phyloP scores from a whole-genome alignment of 2,113 vertebrate genomes.

The Gobius niger region DNA sequence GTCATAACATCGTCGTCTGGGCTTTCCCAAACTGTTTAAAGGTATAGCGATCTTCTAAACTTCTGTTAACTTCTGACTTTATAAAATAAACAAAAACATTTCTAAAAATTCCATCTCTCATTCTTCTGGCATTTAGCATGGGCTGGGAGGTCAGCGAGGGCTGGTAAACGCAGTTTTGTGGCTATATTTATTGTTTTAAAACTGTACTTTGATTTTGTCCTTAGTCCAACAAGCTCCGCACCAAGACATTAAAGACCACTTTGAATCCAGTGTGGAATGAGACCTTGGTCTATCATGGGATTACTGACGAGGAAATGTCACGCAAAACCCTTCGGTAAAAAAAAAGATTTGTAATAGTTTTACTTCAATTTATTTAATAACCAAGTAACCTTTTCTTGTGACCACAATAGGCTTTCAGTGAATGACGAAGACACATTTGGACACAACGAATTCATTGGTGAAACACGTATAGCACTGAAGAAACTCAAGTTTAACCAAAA shows the following conservation, averaged over 20 bases:
- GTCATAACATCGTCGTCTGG: no score
- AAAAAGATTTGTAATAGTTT: neutral
- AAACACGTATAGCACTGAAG: conserved; percentile 91
- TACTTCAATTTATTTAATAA: neutral
- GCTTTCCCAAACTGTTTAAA: no score
- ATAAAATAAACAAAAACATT: no score
- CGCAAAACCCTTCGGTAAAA: conserved; percentile 88
- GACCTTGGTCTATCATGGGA: conserved; percentile 90
- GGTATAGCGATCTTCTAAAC: no score
- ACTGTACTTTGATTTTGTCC: neutral
- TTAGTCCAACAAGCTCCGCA: conserved; percentile 92
- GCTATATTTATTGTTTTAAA: no score
- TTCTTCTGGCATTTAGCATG: no score
- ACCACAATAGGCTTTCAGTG: conserved; percentile 84
- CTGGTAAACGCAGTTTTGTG: no score
- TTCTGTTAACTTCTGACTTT: no score
- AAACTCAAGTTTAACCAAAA: conserved; percentile 90
- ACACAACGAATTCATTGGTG: conserved; percentile 96
- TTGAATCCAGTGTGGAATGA: conserved; percentile 92
- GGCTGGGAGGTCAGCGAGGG: no score
- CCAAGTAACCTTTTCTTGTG: neutral
- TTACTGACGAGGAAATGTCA: conserved; percentile 92
- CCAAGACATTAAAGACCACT: conserved; percentile 91
- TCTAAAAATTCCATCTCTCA: no score
- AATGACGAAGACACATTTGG: conserved; percentile 96